These are phyloP conservation scores for Rugalucina vietnamica DNA, from an alignment of 2,888 invertebrate genomes.

Conservation along the genomic window DNA sequence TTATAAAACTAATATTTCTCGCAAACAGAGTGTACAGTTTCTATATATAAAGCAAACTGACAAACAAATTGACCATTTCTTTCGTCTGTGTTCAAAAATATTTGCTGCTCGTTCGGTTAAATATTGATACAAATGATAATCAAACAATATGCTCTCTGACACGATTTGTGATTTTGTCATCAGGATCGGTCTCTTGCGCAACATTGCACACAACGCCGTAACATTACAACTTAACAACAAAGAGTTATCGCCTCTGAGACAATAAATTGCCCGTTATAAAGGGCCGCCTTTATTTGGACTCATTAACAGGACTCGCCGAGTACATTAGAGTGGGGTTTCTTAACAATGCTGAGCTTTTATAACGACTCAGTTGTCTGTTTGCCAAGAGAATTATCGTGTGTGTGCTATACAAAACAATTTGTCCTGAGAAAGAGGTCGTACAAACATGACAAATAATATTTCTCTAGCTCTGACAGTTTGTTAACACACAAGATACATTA, in stretches of 20 bases:
- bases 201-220: neutral
- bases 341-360: neutral
- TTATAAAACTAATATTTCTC: too few species aligned
- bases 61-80: too few species aligned
- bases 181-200: neutral
- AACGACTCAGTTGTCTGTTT: neutral
- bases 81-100: too few species aligned
- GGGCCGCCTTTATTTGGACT: neutral
- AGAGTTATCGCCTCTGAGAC: constrained; percentile 7
- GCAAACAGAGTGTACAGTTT: too few species aligned
- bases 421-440: neutral
- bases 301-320: neutral
- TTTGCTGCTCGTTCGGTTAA: too few species aligned
- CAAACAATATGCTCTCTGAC: neutral
- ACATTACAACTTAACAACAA: neutral
- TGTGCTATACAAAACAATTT: neutral
- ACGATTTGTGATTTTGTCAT: constrained; percentile 5
- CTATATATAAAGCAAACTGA: too few species aligned
- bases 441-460: neutral
- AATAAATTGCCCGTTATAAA: constrained; percentile 8
- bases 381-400: neutral
- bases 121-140: neutral
- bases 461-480: too few species aligned
- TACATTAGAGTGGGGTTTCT: neutral
- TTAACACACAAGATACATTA: too few species aligned